These are phyloP conservation scores for Luperina testacea DNA, from an alignment of 2,888 invertebrate genomes.

Conservation along the genomic window DNA sequence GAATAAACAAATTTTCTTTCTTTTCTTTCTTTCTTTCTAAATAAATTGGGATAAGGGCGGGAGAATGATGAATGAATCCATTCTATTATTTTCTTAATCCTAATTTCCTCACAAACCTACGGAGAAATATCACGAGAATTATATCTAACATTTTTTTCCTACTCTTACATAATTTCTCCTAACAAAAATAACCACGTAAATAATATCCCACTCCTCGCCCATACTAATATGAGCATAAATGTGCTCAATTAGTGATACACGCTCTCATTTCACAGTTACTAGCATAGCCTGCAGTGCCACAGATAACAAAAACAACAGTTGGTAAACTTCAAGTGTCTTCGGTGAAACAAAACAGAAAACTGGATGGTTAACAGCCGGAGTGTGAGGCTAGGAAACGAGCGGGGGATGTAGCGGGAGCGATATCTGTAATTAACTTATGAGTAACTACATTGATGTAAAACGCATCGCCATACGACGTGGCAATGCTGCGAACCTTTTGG, in stretches of 20 bases:
- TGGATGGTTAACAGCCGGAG: slow-evolving; percentile 55
- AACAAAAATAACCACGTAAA: slow-evolving; percentile 19
- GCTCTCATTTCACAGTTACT: slow-evolving; percentile 24
- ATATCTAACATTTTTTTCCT: background rate
- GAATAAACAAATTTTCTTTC: too few relatives aligned
- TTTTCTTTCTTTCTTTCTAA: too few relatives aligned
- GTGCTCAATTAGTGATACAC: slow-evolving; percentile 44
- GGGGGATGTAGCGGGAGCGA: background rate
- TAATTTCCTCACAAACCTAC: background rate
- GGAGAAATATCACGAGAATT: background rate
- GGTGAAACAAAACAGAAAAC: slow-evolving; percentile 59
- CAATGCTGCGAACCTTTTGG: background rate
- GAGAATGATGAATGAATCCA: too few relatives aligned
- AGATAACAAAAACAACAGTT: slow-evolving; percentile 60
- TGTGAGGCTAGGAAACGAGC: slow-evolving; percentile 26
- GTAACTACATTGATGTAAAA: background rate
- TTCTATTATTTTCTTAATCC: too few relatives aligned
- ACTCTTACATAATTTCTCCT: background rate
- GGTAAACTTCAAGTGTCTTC: slow-evolving; percentile 54
- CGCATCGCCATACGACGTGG: background rate
- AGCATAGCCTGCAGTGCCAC: slow-evolving; percentile 7
- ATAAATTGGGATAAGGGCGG: too few relatives aligned
- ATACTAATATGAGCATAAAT: too few relatives aligned
- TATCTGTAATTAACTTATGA: background rate
- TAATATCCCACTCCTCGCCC: background rate